Evolutionary conservation across 2,888 invertebrate species (phyloP).

Genomic region (Lepidonotus clava): DNA sequence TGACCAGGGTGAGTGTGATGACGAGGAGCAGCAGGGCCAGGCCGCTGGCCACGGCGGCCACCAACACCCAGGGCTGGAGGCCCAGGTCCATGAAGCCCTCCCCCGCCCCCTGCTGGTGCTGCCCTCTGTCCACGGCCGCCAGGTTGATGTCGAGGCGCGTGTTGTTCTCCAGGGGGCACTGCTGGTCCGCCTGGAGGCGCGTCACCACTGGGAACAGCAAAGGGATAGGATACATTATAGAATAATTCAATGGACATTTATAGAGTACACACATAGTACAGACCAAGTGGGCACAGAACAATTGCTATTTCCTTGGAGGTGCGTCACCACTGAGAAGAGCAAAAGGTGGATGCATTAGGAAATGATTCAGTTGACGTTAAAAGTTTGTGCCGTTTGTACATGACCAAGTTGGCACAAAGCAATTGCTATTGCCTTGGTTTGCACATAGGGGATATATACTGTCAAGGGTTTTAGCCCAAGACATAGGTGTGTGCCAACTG

Average conservation of each 20-base stretch:
- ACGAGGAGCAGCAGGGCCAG: slow-evolving; percentile 39
- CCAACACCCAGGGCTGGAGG: slow-evolving; percentile 50
- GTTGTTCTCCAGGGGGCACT: slow-evolving; percentile 59
- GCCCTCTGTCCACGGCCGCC: slow-evolving; percentile 39
- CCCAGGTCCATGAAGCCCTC: slow-evolving; percentile 23
- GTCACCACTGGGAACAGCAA: slow-evolving; percentile 26
- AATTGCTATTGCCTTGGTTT: too few species aligned
- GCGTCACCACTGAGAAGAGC: slow-evolving; percentile 31
- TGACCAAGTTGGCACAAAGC: too few species aligned
- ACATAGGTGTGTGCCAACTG: too few species aligned
- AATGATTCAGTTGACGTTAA: too few species aligned
- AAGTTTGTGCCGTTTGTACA: too few species aligned
- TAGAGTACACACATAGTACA: too few species aligned
- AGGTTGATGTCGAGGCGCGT: slow-evolving; percentile 56
- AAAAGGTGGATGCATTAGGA: not conserved
- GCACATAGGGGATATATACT: too few species aligned
- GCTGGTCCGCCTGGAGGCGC: not conserved
- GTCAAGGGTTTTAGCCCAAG: too few species aligned
- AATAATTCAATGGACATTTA: too few species aligned
- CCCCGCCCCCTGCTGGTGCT: slow-evolving; percentile 9
- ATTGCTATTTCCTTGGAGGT: too few species aligned
- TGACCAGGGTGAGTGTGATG: slow-evolving; percentile 42
- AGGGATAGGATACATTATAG: not conserved
- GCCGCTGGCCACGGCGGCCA: slow-evolving; percentile 50
- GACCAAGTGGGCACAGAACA: too few species aligned